These are phyloP conservation scores for Emesis furor DNA, from an alignment of 2,888 invertebrate species.

Conservation along the genomic window DNA sequence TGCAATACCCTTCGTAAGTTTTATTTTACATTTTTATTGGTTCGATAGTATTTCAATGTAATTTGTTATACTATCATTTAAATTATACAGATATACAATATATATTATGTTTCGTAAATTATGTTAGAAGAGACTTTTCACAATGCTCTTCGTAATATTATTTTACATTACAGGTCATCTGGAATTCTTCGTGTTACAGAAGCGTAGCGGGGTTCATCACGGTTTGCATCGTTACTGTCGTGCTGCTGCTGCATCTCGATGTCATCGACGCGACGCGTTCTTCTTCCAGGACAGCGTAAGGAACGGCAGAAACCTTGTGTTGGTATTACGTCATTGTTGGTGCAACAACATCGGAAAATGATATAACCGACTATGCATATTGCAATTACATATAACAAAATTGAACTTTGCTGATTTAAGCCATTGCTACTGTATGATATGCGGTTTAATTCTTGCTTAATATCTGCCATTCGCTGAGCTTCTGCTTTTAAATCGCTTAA, in stretches of 20 bases:
- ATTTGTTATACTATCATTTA: constrained; percentile 3
- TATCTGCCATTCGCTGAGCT: constrained; percentile 13
- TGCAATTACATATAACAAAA: constrained; percentile 9
- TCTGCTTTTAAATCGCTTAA: constrained; percentile 6
- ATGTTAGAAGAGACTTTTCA: neutral
- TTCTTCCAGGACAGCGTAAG: neutral
- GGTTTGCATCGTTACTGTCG: neutral
- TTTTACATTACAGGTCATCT: neutral
- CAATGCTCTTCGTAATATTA: neutral
- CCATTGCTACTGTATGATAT: neutral
- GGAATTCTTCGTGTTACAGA: neutral
- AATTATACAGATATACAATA: constrained; percentile 2
- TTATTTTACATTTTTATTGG: neutral
- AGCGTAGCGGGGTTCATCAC: neutral
- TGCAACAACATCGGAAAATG: constrained; percentile 17
- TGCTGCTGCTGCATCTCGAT: constrained; percentile 7
- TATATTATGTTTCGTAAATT: neutral
- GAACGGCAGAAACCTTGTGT: neutral
- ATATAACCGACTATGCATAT: constrained; percentile 14
- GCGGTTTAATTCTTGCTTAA: constrained; percentile 9
- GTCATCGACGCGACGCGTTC: neutral
- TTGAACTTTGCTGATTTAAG: neutral
- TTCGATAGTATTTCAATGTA: neutral
- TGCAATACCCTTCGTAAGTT: neutral
- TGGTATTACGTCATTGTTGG: neutral